Conservation (phyloP, 2,113 vertebrate species). For the Etheostoma spectabile region DNA sequence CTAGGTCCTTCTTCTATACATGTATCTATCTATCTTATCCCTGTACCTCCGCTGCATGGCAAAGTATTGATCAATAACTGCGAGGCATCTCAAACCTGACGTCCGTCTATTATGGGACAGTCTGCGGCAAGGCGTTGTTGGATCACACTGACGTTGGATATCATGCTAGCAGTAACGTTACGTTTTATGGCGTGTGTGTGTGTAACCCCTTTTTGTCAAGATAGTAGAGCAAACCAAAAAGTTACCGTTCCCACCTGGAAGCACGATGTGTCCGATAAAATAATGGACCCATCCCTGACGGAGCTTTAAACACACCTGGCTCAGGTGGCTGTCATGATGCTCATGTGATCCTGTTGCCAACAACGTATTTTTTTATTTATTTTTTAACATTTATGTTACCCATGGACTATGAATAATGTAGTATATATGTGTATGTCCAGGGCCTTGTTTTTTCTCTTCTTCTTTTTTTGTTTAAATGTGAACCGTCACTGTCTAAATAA, state of each 20-base stretch:
- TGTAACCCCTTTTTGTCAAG: neutral
- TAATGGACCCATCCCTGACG: neutral
- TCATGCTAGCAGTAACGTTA: neutral
- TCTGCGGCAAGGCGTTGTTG: neutral
- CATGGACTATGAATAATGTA: neutral
- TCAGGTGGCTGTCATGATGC: neutral
- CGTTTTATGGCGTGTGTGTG: neutral
- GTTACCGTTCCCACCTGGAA: neutral
- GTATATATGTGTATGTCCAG: too few species aligned
- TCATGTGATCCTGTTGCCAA: neutral
- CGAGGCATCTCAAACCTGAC: neutral
- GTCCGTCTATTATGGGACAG: neutral
- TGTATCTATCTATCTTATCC: neutral
- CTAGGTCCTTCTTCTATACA: too few species aligned
- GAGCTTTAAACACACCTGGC: neutral
- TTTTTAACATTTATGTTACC: too few species aligned
- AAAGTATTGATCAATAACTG: neutral
- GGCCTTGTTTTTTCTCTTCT: too few species aligned
- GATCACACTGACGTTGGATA: neutral
- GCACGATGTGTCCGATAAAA: slow-evolving; percentile 21
- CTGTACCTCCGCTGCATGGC: neutral
- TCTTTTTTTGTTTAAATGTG: too few species aligned
- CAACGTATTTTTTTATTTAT: neutral
- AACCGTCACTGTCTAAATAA: too few species aligned
- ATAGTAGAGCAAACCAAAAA: neutral